Evolutionary conservation across 2,888 invertebrate genomes (phyloP).

Genomic region (Cepaea hortensis): DNA sequence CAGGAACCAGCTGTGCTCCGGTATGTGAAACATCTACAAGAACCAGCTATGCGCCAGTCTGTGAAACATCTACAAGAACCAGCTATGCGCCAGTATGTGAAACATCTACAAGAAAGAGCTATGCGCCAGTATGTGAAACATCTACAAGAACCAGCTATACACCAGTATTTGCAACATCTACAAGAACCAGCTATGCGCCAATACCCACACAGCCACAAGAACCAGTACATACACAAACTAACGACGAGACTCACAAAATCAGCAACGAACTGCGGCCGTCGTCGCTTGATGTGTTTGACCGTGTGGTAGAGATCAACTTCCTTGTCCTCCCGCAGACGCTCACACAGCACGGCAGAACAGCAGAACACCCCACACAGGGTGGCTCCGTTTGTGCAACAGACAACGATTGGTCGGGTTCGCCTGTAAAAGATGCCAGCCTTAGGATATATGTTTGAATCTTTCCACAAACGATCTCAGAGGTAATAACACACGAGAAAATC

Average conservation of each 20-base stretch:
- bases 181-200: no score
- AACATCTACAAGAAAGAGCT: no score
- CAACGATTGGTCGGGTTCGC: constrained; percentile 66
- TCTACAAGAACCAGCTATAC: no score
- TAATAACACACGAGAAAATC: no score
- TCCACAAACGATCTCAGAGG: neutral
- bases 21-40: no score
- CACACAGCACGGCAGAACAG: constrained; percentile 66
- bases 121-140: no score
- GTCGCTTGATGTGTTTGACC: constrained; percentile 70
- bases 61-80: no score
- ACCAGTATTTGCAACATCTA: no score
- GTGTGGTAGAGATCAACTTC: constrained; percentile 73
- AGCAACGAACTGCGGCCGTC: constrained; percentile 66
- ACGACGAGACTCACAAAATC: constrained; percentile 38
- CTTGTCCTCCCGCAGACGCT: constrained; percentile 66
- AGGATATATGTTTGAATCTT: neutral
- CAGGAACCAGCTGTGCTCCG: no score
- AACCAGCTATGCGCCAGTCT: no score
- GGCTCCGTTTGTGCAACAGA: constrained; percentile 74
- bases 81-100: no score
- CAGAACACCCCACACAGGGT: constrained; percentile 71
- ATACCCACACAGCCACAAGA: neutral
- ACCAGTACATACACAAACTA: neutral
- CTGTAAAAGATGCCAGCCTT: constrained; percentile 45